Evolutionary conservation across 2,797 vertebrate genomes (phyloP), one percentile per base, ranked within the genome.

Genomic region (Falco biarmicus): DNA sequence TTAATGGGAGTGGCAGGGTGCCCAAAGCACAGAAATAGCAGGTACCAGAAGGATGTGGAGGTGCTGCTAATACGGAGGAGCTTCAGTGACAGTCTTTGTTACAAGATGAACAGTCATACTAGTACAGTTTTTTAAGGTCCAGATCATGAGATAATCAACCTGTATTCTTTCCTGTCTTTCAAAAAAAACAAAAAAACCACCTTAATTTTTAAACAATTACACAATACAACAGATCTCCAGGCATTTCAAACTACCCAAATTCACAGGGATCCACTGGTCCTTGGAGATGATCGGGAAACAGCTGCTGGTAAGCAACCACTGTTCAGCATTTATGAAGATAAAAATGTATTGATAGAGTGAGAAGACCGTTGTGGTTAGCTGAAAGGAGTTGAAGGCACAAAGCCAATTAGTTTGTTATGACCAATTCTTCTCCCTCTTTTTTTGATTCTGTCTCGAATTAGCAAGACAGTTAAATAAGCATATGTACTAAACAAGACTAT

Each of bases 1-100:
- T 87, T 92, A 89, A 39, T n/a, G 39, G 80, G 47, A 65, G 41
- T 65, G 73, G 69, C 56, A 79, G 77, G 37, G 34, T 94, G 70
- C 83, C 88, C 43, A 51, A 87, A 91, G 80, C 69, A 86, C 57
- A 34, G 76, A 94, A 89, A 93, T 12, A 94, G 84, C 81, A 92
- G 78, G 66, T 63, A 82, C 31, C 59, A 90, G 65, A 77, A 77
- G 53, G 60, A 57, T 1, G 10, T 13, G 50, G 31, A 89, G 20
- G 39, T 83, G 48, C 34, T 91, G 29, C 75, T 91, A 45, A 75
- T 25, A 64, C 0, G 0, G 37, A 70, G 64, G 26, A 93, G 51
- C n/a, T 87, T 56, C 74, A 53, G 34, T 17, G 15, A 34, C 6
- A 56, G 28, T 12, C 43, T 29, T 32, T 70, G 9, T 45, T 83